Evolutionary conservation across 1,140 invertebrate genomes (phyloP).

Genomic region (Cherax destructor): DNA sequence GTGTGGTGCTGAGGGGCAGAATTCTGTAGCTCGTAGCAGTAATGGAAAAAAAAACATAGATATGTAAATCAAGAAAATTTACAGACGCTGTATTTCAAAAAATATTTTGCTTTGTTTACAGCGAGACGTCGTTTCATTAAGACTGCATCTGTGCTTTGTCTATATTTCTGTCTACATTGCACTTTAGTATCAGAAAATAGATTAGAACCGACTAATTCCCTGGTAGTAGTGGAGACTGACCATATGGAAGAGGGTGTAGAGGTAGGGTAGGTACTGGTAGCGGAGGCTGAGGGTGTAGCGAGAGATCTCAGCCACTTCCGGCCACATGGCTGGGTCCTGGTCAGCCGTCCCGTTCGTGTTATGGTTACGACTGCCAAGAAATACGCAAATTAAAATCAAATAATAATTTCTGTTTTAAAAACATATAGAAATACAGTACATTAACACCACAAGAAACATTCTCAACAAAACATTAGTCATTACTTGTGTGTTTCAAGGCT

Average conservation of each 20-base stretch:
- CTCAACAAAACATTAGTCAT: background rate
- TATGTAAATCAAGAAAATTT: too few relatives aligned
- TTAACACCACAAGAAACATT: background rate
- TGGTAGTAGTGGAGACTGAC: slow-evolving; percentile 6
- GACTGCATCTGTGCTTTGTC: too few relatives aligned
- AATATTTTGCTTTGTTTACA: too few relatives aligned
- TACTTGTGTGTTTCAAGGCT: too few relatives aligned
- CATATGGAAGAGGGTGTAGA: slow-evolving; percentile 77
- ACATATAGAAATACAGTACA: background rate
- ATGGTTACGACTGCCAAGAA: slow-evolving; percentile 87
- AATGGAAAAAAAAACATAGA: too few relatives aligned
- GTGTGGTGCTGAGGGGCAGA: too few relatives aligned
- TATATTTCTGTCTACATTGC: too few relatives aligned
- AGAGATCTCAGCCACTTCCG: slow-evolving; percentile 73
- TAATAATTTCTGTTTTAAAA: background rate
- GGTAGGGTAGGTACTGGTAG: slow-evolving; percentile 76
- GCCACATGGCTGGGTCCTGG: slow-evolving; percentile 74
- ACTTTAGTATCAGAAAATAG: too few relatives aligned
- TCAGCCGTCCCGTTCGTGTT: slow-evolving; percentile 78
- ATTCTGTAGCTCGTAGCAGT: too few relatives aligned
- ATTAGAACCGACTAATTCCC: too few relatives aligned
- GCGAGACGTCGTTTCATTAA: too few relatives aligned
- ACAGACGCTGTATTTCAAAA: too few relatives aligned
- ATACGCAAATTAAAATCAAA: background rate
- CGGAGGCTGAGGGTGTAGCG: slow-evolving; percentile 74